Evolutionary conservation across 2,113 vertebrate species (phyloP).

Genomic region (Taurulus bubalis): DNA sequence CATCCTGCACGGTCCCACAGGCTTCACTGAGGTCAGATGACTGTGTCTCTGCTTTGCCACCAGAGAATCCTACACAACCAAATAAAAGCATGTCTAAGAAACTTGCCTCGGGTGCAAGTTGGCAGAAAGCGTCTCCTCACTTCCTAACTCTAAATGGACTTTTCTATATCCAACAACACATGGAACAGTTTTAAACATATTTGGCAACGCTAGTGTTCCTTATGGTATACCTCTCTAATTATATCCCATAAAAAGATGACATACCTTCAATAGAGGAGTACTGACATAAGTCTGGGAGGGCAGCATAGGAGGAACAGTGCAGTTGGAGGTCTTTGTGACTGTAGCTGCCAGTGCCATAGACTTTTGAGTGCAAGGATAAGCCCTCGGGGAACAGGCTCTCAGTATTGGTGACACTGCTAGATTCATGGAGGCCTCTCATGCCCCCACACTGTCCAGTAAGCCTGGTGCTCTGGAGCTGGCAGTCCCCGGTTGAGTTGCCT

Average conservation of each 20-base stretch:
- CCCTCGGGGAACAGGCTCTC: conserved; percentile 80
- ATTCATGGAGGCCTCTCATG: conserved; percentile 75
- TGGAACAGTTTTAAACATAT: background rate
- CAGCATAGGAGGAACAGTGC: conserved; percentile 85
- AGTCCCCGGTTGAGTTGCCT: conserved; percentile 74
- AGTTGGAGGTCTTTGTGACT: conserved; percentile 86
- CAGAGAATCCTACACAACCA: conserved; percentile 78
- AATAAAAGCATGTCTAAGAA: conserved; percentile 48
- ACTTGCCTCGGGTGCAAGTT: background rate
- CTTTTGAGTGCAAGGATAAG: conserved; percentile 82
- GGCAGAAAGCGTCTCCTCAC: background rate
- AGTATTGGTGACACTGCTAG: conserved; percentile 62
- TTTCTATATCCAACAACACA: background rate
- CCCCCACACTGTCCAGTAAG: conserved; percentile 70
- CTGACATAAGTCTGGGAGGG: conserved; percentile 86
- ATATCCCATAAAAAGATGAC: background rate
- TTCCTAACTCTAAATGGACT: background rate
- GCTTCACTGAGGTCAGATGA: conserved; percentile 76
- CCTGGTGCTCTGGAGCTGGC: conserved; percentile 78
- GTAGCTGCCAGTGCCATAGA: conserved; percentile 84
- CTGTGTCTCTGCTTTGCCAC: conserved; percentile 75
- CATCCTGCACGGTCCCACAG: conserved; percentile 76
- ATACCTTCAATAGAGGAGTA: conserved; percentile 90
- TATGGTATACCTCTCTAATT: background rate
- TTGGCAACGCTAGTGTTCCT: background rate